phyloP scores from a whole-genome alignment of 2,113 vertebrate genomes.

The Monopterus albus region DNA sequence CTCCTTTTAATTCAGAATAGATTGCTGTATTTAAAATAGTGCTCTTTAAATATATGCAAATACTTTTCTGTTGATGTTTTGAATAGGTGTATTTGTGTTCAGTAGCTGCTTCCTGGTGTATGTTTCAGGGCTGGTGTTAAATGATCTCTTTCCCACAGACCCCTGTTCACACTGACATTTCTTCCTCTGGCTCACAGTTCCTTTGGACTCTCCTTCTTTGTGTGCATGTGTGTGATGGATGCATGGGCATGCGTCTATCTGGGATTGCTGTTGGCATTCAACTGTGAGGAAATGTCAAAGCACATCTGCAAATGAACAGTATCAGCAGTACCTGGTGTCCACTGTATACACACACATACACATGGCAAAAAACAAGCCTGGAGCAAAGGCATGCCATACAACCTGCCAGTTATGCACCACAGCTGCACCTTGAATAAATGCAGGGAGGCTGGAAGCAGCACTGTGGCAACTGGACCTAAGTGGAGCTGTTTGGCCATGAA shows the following conservation, averaged over 20 bases:
- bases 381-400: conserved; percentile 31
- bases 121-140: conserved; percentile 59
- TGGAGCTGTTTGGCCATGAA: conserved; percentile 3
- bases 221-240: conserved; percentile 25
- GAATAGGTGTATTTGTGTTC: neutral
- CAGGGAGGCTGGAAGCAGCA: conserved; percentile 27
- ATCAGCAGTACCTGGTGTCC: conserved; percentile 73
- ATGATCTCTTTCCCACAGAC: conserved; percentile 67
- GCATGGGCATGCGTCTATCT: conserved; percentile 27
- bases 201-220: conserved; percentile 62
- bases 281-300: conserved; percentile 79
- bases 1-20: neutral
- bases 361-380: conserved; percentile 34
- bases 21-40: too few relatives aligned
- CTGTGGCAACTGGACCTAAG: conserved; percentile 19
- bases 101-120: conserved; percentile 28
- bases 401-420: conserved; percentile 57
- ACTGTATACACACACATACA: conserved; percentile 31
- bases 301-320: conserved; percentile 81
- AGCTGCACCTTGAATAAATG: conserved; percentile 43
- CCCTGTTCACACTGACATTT: conserved; percentile 77
- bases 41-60: conserved; percentile 1
- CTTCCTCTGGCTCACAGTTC: conserved; percentile 69
- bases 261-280: conserved; percentile 52
- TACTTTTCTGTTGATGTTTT: neutral